phyloP scores from a whole-genome alignment of 2,888 invertebrate species.

The Eristalis pertinax region DNA sequence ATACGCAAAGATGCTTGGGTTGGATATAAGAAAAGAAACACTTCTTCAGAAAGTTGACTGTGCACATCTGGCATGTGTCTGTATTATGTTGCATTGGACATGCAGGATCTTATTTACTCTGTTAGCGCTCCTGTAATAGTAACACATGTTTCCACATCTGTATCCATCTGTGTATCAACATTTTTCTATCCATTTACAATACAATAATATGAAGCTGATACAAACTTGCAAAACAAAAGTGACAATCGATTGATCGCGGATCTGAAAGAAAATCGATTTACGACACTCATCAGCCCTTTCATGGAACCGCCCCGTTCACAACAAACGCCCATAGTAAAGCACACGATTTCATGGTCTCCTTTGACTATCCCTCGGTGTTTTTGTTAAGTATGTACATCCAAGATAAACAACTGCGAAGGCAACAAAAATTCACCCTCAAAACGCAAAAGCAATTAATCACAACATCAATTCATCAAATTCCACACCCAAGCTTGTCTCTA shows the following conservation, averaged over 20 bases:
- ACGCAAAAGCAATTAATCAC: constrained; percentile 66
- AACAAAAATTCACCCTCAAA: constrained; percentile 15
- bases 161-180: too few relatives aligned
- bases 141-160: too few relatives aligned
- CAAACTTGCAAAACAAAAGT: background rate
- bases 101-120: too few relatives aligned
- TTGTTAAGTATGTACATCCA: background rate
- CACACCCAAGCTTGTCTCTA: constrained; percentile 26
- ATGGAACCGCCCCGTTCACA: background rate
- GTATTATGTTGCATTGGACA: too few relatives aligned
- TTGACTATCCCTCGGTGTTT: background rate
- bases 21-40: too few relatives aligned
- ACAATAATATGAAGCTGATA: background rate
- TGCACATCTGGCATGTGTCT: too few relatives aligned
- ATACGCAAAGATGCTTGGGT: too few relatives aligned
- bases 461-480: constrained; percentile 68
- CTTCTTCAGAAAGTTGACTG: too few relatives aligned
- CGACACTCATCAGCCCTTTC: background rate
- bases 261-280: background rate
- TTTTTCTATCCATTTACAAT: too few relatives aligned
- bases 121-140: too few relatives aligned
- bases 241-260: background rate
- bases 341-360: background rate
- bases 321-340: background rate
- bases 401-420: background rate